Evolutionary conservation across 2,113 vertebrate species (phyloP).

Genomic region (Campylomormyrus numenius): DNA sequence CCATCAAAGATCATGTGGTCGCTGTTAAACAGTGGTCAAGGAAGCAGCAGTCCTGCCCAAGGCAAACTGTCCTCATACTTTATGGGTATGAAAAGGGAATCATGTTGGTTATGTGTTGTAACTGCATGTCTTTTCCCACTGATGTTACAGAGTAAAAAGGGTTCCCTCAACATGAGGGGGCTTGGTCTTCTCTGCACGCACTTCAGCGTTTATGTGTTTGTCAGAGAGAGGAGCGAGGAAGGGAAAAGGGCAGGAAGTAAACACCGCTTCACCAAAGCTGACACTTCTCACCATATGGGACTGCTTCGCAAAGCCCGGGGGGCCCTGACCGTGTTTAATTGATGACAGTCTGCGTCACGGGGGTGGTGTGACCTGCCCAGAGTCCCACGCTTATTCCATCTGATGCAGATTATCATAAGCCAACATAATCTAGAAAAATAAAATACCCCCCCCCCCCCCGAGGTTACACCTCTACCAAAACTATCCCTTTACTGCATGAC

Average conservation of each 20-base stretch:
- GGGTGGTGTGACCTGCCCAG: conserved; percentile 10
- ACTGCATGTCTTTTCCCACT: neutral
- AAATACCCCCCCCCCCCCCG: neutral
- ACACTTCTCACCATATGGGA: neutral
- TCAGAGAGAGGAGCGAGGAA: neutral
- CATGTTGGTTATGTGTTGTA: neutral
- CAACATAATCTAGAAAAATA: conserved; percentile 6
- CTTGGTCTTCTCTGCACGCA: neutral
- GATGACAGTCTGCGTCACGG: conserved; percentile 37
- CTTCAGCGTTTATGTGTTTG: neutral
- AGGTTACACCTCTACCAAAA: neutral
- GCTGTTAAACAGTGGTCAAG: neutral
- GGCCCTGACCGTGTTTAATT: conserved; percentile 30
- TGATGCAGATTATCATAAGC: conserved; percentile 29
- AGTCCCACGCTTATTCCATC: conserved; percentile 34
- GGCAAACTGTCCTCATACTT: neutral
- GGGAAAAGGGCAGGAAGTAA: neutral
- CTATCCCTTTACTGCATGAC: neutral
- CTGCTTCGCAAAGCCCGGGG: neutral
- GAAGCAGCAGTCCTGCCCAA: neutral
- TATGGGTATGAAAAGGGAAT: neutral
- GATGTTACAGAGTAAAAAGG: neutral
- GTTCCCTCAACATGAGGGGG: neutral
- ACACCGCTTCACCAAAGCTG: neutral
- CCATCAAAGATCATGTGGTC: neutral